Base-by-base conservation (phyloP, 2,113 vertebrate genomes). In the Sinocyclocheilus anshuiensis region DNA sequence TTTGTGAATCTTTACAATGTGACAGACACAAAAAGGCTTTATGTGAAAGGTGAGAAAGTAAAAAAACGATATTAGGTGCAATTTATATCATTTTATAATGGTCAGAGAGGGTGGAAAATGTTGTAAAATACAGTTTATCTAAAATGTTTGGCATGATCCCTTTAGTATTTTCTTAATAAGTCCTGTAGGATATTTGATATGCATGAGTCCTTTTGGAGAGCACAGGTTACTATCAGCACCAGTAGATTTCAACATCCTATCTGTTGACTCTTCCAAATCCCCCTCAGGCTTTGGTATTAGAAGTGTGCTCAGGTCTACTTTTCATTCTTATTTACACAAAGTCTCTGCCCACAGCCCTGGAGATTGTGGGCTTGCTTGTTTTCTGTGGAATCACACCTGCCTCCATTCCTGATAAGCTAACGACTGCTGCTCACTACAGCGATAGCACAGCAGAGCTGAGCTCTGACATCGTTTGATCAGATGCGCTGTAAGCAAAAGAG, bases 281-380 rank as follows among this genome's bases (percentile, higher is more conserved):
- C 48, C 42, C 24, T 24, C 22, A 8, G 76, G 76, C 26, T 77
- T 55, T 77, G 48, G 50, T 53, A 33, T 77, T 77, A 77, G 76
- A 77, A 77, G 48, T 22, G 76, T 3, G 24, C 26, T 55, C 50
- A 55, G 26, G 26, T 55, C 76, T 77, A 55, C 75, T 77, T 77
- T 77, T 77, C 76, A 55, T 20, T 77, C 45, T 77, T 33, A 48
- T 77, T 77, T 77, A 77, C 76, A 77, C 76, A 77, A 77, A 77
- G 76, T 77, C 76, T 55, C 15, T 77, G 76, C 76, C 76, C 16
- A 77, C 76, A 77, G 48, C 76, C 76, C 50, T 6, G 48, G 76
- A 77, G 76, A 55, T 77, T 77, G 76, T 55, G 76, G n/a, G 50
- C 7, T 77, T 55, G 76, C 76, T 33, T 77, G 76, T 77, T 55